phyloP scores from a whole-genome alignment of 1,140 invertebrate genomes.

The Scaptomyza hsui region DNA sequence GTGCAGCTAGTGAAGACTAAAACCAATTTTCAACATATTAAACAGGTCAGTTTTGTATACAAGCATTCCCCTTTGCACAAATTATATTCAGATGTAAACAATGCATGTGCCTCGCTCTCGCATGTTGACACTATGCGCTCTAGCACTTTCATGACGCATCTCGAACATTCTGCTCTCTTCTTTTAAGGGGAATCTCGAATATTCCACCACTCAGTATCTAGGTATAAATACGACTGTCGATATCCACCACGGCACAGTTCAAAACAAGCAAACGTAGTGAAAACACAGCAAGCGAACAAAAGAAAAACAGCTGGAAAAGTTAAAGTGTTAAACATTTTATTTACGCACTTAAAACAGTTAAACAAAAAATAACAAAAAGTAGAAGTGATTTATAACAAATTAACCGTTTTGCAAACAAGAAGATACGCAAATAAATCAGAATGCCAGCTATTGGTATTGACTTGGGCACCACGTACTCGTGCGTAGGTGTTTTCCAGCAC shows the following conservation, averaged over 20 bases:
- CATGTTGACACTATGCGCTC: no score
- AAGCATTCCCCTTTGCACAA: not conserved
- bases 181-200: constrained; percentile 20
- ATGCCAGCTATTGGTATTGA: constrained; percentile 89
- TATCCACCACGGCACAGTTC: constrained; percentile 40
- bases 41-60: not conserved
- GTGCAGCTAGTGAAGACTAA: no score
- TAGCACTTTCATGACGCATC: not conserved
- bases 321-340: not conserved
- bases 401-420: constrained; percentile 2
- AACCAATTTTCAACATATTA: no score
- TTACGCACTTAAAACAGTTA: not conserved
- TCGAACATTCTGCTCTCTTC: constrained; percentile 70
- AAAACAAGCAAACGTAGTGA: constrained; percentile 28
- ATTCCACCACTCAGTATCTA: constrained; percentile 31
- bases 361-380: constrained; percentile 1
- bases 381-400: constrained; percentile 61
- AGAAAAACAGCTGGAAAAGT: not conserved
- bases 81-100: not conserved
- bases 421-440: constrained; percentile 53
- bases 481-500: constrained; percentile 91
- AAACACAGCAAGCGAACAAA: constrained; percentile 19
- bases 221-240: constrained; percentile 56
- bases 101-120: not conserved
- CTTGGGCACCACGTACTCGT: constrained; percentile 92